phyloP scores from a whole-genome alignment of 2,113 vertebrate genomes.

The Chaenocephalus aceratus region DNA sequence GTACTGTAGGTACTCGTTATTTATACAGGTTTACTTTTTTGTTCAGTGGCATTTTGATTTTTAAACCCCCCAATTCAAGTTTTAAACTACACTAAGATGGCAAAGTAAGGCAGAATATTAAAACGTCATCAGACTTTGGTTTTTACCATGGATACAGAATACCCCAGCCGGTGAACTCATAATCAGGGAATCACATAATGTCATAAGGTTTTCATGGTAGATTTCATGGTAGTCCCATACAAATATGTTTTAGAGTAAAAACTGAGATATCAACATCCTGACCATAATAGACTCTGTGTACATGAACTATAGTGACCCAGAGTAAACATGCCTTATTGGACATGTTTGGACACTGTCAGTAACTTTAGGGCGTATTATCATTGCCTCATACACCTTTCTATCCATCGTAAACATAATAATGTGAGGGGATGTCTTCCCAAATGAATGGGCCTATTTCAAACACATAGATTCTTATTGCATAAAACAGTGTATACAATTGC shows the following conservation, averaged over 20 bases:
- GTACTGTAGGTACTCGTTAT: neutral
- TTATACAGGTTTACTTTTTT: neutral
- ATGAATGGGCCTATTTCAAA: neutral
- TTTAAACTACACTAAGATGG: no score
- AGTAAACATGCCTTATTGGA: neutral
- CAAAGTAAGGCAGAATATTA: neutral
- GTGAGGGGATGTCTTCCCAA: neutral
- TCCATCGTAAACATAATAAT: neutral
- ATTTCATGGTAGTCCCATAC: neutral
- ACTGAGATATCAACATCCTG: neutral
- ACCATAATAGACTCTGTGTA: neutral
- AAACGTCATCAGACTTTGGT: neutral
- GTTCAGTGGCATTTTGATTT: neutral
- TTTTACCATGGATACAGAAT: slow-evolving; percentile 35
- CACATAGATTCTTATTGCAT: neutral
- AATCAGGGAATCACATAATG: neutral
- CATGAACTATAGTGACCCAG: neutral
- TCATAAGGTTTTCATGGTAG: neutral
- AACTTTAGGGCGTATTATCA: neutral
- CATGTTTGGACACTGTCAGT: slow-evolving; percentile 32
- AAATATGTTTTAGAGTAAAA: neutral
- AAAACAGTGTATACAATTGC: neutral
- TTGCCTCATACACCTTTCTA: neutral
- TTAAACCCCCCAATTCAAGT: neutral
- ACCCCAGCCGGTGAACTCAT: neutral